Base-by-base conservation (phyloP, 1,140 invertebrate genomes). In the Musca domestica region DNA sequence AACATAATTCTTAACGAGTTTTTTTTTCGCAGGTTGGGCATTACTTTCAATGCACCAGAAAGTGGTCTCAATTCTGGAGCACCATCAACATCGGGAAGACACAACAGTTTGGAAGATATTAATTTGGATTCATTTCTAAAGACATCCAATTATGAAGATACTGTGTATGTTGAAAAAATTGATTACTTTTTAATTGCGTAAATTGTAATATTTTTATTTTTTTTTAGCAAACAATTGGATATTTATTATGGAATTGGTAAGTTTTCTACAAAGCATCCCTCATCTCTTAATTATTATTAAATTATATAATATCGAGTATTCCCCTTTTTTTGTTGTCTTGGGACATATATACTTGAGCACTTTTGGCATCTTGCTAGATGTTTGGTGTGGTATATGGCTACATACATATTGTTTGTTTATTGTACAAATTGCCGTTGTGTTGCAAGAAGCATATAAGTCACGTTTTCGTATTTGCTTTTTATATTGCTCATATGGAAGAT, bases 181-280 rank as follows among this genome's bases (percentile, higher is more conserved):
- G 34, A 5, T 41, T n/a, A 10, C 6, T 41, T 5, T 30, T 41
- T 41, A 41, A 41, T 41, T 41, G 34, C 10, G 12, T 5, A 7
- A 41, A 41, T 41, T 41, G 12, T 41, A 41, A 41, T n/a, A n/a
- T 41, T 41, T 5, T 12, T 30, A 30, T 30, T 30, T 41, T 41
- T 12, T 12, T 12, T 10, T 41, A 41, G 34, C 4, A 85, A 88
- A 72, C 92, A 95, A 83, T 83, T 96, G 61, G 94, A 96, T 83
- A 90, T 94, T 76, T 96, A 95, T 81, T 96, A 96, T 88, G 94
- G 94, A 74, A 92, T 95, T 74, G 93, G 93, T 95, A 84, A 84
- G 75, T 68, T 56, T 41, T 23, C 22, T 51, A n/a, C 3, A 1
- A 27, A 66, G 10, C 7, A 64, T 14, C 20, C 9, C n/a, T 3